Evolutionary conservation across 2,888 invertebrate genomes (phyloP).

Genomic region (Anthrax anthrax): DNA sequence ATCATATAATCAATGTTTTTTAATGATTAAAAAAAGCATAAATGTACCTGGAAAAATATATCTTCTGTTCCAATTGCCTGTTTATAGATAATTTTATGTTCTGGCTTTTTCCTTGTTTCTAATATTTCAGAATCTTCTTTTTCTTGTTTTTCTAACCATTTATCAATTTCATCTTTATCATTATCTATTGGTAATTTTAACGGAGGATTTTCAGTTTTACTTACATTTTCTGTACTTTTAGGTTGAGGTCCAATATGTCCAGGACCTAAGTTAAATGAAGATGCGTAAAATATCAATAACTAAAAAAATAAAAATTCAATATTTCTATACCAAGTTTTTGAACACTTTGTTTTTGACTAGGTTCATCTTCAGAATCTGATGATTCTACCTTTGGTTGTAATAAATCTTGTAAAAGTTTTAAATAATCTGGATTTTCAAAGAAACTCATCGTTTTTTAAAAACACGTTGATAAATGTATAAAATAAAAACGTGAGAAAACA

Average conservation of each 20-base stretch:
- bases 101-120: constrained; percentile 51
- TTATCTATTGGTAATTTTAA: constrained; percentile 12
- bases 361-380: constrained; percentile 19
- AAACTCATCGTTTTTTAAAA: constrained; percentile 1
- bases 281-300: not conserved
- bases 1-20: no score
- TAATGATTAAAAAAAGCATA: not conserved
- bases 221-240: not conserved
- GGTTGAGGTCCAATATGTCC: not conserved
- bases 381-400: constrained; percentile 17
- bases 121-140: constrained; percentile 39
- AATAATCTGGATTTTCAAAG: constrained; percentile 1
- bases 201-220: not conserved
- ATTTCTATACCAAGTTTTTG: not conserved
- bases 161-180: constrained; percentile 19
- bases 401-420: constrained; percentile 5
- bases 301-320: no score
- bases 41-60: constrained; percentile 59
- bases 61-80: constrained; percentile 78
- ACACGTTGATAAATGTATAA: no score
- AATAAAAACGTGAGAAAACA: no score
- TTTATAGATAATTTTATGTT: constrained; percentile 68
- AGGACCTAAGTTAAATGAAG: not conserved
- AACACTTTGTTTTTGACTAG: not conserved
- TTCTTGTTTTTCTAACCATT: constrained; percentile 36